These are phyloP conservation scores for Chelon labrosus DNA, from an alignment of 2,797 vertebrate genomes.

Conservation along the genomic window DNA sequence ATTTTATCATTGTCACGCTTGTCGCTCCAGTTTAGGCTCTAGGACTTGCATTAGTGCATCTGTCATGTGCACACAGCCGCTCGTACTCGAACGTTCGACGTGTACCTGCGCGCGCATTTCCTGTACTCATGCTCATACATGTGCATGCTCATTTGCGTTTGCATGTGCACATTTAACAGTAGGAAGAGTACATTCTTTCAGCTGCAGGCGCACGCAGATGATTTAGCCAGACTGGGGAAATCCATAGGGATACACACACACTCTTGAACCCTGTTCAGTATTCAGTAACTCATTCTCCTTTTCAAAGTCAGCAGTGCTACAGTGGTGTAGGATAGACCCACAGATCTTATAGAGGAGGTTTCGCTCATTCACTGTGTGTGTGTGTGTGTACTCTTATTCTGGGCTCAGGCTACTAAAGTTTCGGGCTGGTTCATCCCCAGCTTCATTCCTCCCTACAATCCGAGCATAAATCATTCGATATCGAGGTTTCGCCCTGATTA, in stretches of 20 bases:
- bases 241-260: background rate
- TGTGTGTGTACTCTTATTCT: background rate
- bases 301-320: background rate
- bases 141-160: background rate
- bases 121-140: conserved; percentile 1
- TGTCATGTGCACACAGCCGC: conserved; percentile 32
- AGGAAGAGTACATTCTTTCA: background rate
- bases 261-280: background rate
- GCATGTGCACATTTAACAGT: background rate
- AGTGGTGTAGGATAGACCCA: background rate
- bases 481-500: too few relatives aligned
- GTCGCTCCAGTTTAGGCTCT: conserved; percentile 64
- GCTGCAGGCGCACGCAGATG: background rate
- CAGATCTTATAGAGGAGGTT: background rate
- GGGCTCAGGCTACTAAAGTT: too few relatives aligned
- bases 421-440: too few relatives aligned
- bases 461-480: too few relatives aligned
- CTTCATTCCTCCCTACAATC: too few relatives aligned
- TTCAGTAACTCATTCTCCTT: background rate
- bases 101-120: conserved; percentile 10
- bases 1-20: conserved; percentile 74
- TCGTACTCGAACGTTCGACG: conserved; percentile 4
- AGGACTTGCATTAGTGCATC: conserved; percentile 50
- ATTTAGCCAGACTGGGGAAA: conserved; percentile 1
- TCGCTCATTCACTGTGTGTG: background rate